Base-by-base conservation (phyloP, 2,888 invertebrate genomes). In the Tetranychus piercei region DNA sequence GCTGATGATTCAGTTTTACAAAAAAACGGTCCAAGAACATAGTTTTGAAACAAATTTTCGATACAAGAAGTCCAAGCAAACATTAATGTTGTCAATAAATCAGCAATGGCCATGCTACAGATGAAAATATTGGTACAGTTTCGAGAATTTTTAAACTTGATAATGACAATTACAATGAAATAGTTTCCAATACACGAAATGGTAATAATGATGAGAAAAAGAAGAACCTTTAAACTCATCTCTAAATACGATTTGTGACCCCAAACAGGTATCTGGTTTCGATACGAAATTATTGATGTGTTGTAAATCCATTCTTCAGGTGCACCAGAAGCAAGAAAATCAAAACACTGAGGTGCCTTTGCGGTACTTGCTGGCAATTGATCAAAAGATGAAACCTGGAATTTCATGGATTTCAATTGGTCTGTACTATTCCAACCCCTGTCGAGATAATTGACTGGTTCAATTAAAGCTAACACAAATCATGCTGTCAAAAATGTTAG, bases 1-100 rank as follows among this genome's bases (percentile, higher is more conserved):
- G 90, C 80, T 79, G 89, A 89, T 1, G 89, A 90, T 82, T 91
- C 91, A 79, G 88, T 85, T 78, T 87, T 87, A 81, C 92, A 92
- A 9, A 90, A 90, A 75, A 89, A 85, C 15, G 84, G 83, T 22
- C 88, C 89, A 76, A 92, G 82, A 77, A 88, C 85, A 81, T 88
- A 92, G 79, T 89, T 89, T 83, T 91, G 91, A 80, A 87, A 90
- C 79, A 90, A 87, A 81, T 91, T 89, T 70, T 87, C 85, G 18
- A 88, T 85, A 77, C 92, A 83, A 82, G 90, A 88, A 79, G 91
- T 87, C 86, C 88, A 88, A 0, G 91, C 89, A 74, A 90, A 89
- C 11, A 90, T 83, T 0, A 89, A 77, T 5, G 89, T 81, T 0
- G 88, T 87, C 1, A 87, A 80, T 22, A 89, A 82, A 81, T 91